Evolutionary conservation across 2,888 invertebrate genomes (phyloP).

Genomic region (Ryuthela nishihirai): DNA sequence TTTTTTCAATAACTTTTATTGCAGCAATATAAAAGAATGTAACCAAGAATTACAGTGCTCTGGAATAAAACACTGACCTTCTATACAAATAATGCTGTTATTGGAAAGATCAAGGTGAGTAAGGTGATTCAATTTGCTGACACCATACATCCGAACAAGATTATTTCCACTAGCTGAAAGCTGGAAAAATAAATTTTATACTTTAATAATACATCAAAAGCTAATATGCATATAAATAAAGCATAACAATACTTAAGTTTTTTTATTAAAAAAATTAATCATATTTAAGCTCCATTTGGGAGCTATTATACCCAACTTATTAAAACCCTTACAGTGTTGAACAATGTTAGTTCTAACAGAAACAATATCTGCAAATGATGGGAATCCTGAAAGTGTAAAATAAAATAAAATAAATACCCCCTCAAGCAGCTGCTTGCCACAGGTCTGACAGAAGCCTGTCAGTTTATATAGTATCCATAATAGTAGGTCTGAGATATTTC

Average conservation of each 20-base stretch:
- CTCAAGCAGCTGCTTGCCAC: too few species aligned
- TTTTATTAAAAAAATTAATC: constrained; percentile 2
- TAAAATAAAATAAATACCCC: too few species aligned
- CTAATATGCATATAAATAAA: not conserved
- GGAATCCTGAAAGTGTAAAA: too few species aligned
- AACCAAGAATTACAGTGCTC: too few species aligned
- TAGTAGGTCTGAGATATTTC: too few species aligned
- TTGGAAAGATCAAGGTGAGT: constrained; percentile 77
- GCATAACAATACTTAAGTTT: not conserved
- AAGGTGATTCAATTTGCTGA: constrained; percentile 72
- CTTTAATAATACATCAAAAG: not conserved
- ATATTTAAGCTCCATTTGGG: constrained; percentile 14
- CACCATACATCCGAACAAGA: constrained; percentile 79
- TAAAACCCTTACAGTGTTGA: too few species aligned
- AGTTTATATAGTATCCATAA: too few species aligned
- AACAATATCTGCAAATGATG: too few species aligned
- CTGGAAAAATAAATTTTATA: constrained; percentile 56
- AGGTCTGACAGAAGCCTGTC: too few species aligned
- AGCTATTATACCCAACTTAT: constrained; percentile 35
- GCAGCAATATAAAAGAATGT: too few species aligned
- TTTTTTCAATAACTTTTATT: too few species aligned
- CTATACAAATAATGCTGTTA: constrained; percentile 83
- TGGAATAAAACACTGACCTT: constrained; percentile 58
- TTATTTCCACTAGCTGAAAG: constrained; percentile 81
- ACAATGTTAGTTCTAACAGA: too few species aligned